A percentile compares a stretch with the other conserved stretches of the same genome.
These are phyloP conservation scores for Drosophila mettleri DNA, from an alignment of 2,888 invertebrate genomes.

Conservation along the genomic window DNA sequence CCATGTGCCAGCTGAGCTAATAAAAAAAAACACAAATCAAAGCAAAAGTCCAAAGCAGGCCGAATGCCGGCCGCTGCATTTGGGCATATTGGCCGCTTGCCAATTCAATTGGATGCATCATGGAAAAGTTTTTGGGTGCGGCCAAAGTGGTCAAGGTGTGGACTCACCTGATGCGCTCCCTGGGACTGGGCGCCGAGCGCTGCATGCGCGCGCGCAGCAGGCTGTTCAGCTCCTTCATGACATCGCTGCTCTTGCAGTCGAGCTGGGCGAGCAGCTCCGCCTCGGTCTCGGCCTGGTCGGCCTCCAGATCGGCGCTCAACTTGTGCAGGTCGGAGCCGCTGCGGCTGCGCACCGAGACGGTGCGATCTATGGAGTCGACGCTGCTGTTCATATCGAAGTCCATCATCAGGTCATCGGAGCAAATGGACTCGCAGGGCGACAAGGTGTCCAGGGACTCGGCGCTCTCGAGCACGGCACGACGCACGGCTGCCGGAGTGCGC, in stretches of 20 bases:
- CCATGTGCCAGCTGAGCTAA: slow-evolving; percentile 58
- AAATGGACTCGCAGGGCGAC: slow-evolving; percentile 93
- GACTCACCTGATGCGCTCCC: slow-evolving; percentile 81
- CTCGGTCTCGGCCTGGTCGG: slow-evolving; percentile 81
- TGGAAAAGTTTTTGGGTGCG: slow-evolving; percentile 25
- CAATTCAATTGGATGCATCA: slow-evolving; percentile 67
- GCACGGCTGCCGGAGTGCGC: slow-evolving; percentile 83
- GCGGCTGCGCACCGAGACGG: slow-evolving; percentile 82
- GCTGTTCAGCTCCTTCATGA: slow-evolving; percentile 87
- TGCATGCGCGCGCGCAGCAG: slow-evolving; percentile 85
- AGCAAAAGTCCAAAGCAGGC: slow-evolving; percentile 43
- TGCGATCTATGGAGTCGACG: slow-evolving; percentile 84
- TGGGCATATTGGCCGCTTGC: slow-evolving; percentile 48
- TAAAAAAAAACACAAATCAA: slow-evolving; percentile 61
- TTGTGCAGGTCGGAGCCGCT: slow-evolving; percentile 86
- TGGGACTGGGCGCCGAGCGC: slow-evolving; percentile 53
- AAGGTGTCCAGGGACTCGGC: slow-evolving; percentile 92
- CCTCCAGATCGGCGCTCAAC: slow-evolving; percentile 82
- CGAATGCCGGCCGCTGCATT: slow-evolving; percentile 35
- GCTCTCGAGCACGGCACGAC: slow-evolving; percentile 86
- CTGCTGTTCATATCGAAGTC: slow-evolving; percentile 89
- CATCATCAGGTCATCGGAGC: slow-evolving; percentile 95
- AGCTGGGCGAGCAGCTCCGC: slow-evolving; percentile 85
- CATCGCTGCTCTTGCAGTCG: slow-evolving; percentile 86
- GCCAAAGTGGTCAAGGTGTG: slow-evolving; percentile 20